Base-by-base conservation (phyloP, 2,888 invertebrate species). In the Eledona agricola region DNA sequence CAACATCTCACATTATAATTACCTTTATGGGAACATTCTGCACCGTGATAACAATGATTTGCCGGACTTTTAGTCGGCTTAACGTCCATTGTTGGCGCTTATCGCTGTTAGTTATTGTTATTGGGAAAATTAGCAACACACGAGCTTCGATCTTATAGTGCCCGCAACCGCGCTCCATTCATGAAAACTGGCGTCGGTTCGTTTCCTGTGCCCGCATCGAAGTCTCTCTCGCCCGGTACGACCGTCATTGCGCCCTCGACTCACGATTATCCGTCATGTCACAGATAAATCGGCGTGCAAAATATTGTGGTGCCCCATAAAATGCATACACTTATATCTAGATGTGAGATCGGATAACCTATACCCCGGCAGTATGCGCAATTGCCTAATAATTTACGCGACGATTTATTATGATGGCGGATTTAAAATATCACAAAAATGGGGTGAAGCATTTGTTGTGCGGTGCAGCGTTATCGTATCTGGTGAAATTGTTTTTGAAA, bases 381-480 rank as follows among this genome's bases (percentile, higher is more conserved):
- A 66, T 65, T 63, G 61, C 64, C 58, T 58, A 57, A 65, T 64
- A 65, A 66, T 65, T 66, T 60, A 59, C 65, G 51, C 59, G 52
- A 32, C 22, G 28, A 52, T 52, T 52, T 52, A 52, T 26, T n/a
- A n/a, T n/a, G n/a, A 32, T 20, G 25, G 43, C 19, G 45, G 23
- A 45, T 45, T 43, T 32, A 40, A 32, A 46, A 46, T 38, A 46
- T 38, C 29, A 38, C 26, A 52, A 52, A 52, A 52, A 52, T 38
- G 13, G 46, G 25, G 42, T n/a, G 43, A 45, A 51, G 37, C 37
- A 51, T 37, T 16, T 35, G 25, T 40, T 23, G 32, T 28, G 40
- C 25, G 32, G 42, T 40, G 29, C 32, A 50, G 22, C 23, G 11
- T 23, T 32, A 32, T 32, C 19, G 35, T 23, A 29, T 25, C 35